Conservation (phyloP, 2,113 vertebrate genomes). For the Strix uralensis region DNA sequence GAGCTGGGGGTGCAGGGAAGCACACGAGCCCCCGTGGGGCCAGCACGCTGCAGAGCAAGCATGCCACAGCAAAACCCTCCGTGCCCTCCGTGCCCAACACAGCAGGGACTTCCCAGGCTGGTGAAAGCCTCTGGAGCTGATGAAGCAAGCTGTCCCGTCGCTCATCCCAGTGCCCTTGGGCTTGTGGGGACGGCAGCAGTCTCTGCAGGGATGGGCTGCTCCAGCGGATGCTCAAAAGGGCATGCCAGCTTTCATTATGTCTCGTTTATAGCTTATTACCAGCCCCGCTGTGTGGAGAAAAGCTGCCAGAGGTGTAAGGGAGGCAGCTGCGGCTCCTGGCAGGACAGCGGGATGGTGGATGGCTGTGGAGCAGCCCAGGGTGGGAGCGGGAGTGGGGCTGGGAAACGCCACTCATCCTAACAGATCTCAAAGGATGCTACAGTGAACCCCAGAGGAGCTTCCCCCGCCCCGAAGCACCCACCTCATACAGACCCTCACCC, state of each 20-base stretch:
- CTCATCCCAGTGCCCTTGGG: rapidly evolving
- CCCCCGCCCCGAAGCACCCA: too few relatives aligned
- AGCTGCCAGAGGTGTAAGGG: neutral
- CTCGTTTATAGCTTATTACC: neutral
- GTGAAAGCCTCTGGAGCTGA: neutral
- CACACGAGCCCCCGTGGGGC: neutral
- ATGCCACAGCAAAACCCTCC: neutral
- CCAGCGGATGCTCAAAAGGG: neutral
- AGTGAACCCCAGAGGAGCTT: neutral
- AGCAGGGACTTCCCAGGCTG: neutral
- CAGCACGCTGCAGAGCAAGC: neutral
- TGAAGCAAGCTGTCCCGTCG: neutral
- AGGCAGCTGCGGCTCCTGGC: neutral
- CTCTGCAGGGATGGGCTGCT: neutral
- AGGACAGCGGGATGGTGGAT: neutral
- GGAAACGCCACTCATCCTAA: neutral
- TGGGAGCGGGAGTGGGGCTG: neutral
- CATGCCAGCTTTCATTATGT: neutral
- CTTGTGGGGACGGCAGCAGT: rapidly evolving
- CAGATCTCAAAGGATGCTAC: too few relatives aligned
- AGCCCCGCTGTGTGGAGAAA: neutral
- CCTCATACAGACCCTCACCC: neutral
- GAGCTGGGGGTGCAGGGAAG: neutral
- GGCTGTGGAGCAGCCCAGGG: neutral
- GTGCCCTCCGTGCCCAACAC: rapidly evolving